Evolutionary conservation across 53 echinoderm and acorn worm species (phyloP).

Genomic region (Astropecten irregularis): DNA sequence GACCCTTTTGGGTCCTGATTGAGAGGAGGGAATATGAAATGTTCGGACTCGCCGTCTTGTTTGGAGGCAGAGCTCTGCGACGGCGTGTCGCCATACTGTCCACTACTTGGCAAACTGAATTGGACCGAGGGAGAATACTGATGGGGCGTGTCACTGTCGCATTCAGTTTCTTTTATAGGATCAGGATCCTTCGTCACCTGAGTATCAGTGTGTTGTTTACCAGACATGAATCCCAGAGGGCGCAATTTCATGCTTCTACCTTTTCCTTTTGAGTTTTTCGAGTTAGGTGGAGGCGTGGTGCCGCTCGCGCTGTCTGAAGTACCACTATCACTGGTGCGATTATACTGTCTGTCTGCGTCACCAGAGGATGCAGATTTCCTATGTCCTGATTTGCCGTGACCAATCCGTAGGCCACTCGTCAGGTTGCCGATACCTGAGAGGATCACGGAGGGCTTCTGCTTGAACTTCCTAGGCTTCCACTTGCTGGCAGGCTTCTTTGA

Average conservation of each 20-base stretch:
- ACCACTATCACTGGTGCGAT: conserved; percentile 50
- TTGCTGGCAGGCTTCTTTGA: conserved; percentile 69
- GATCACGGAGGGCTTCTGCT: conserved; percentile 72
- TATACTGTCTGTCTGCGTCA: conserved; percentile 13
- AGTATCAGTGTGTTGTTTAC: neutral
- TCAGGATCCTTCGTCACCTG: neutral
- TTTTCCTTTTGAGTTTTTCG: conserved; percentile 16
- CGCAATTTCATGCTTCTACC: conserved; percentile 45
- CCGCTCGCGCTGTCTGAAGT: conserved; percentile 45
- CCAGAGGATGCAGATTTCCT: conserved; percentile 3
- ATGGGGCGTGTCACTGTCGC: neutral
- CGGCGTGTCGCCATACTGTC: neutral
- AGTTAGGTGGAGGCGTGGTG: conserved; percentile 47
- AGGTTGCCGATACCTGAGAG: conserved; percentile 77
- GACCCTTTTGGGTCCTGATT: neutral
- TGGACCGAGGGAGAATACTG: conserved; percentile 31
- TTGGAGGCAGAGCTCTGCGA: neutral
- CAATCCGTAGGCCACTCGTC: conserved; percentile 65
- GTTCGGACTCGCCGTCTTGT: conserved; percentile 5
- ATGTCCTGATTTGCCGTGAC: conserved; percentile 30
- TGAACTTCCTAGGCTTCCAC: conserved; percentile 69
- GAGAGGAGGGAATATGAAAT: conserved; percentile 32
- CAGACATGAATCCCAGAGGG: conserved; percentile 10
- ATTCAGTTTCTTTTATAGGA: neutral
- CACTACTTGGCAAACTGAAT: conserved; percentile 7